phyloP scores from a whole-genome alignment of 1,140 invertebrate species.

The Drosophila novamexicana region DNA sequence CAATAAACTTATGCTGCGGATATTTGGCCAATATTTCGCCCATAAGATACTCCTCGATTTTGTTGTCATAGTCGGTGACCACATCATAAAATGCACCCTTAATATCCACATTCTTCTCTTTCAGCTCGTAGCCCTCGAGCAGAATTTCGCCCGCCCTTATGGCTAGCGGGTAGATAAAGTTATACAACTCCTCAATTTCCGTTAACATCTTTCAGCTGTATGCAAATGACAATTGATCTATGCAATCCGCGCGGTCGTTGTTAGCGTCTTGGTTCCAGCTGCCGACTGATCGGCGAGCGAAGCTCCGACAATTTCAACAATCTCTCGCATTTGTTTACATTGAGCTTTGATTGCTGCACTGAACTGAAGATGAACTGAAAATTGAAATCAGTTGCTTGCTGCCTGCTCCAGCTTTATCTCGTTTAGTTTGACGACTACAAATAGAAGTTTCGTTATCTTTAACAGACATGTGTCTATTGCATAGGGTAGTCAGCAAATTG shows the following conservation, averaged over 20 bases:
- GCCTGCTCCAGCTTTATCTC: slow-evolving; percentile 33
- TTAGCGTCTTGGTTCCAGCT: slow-evolving; percentile 22
- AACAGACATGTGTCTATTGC: slow-evolving; percentile 24
- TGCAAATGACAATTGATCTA: slow-evolving; percentile 14
- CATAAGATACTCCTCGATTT: slow-evolving; percentile 91
- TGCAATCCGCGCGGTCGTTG: slow-evolving; percentile 24
- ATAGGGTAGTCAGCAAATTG: slow-evolving; percentile 18
- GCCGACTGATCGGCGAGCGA: slow-evolving; percentile 51
- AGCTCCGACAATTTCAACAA: slow-evolving; percentile 17
- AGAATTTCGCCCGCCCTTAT: slow-evolving; percentile 72
- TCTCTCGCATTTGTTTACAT: slow-evolving; percentile 36
- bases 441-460: slow-evolving; percentile 44
- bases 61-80: slow-evolving; percentile 93
- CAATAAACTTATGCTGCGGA: slow-evolving; percentile 93
- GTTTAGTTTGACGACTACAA: slow-evolving; percentile 40
- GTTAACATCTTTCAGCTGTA: slow-evolving; percentile 50
- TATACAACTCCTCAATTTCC: slow-evolving; percentile 86
- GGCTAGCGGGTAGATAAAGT: slow-evolving; percentile 85
- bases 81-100: slow-evolving; percentile 90
- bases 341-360: slow-evolving; percentile 36
- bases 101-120: slow-evolving; percentile 84
- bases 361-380: slow-evolving; percentile 41
- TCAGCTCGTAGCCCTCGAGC: slow-evolving; percentile 85
- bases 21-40: slow-evolving; percentile 87
- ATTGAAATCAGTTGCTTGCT: slow-evolving; percentile 45